Evolutionary conservation across 1,140 invertebrate species (phyloP).

Genomic region (Holotrichia oblita): DNA sequence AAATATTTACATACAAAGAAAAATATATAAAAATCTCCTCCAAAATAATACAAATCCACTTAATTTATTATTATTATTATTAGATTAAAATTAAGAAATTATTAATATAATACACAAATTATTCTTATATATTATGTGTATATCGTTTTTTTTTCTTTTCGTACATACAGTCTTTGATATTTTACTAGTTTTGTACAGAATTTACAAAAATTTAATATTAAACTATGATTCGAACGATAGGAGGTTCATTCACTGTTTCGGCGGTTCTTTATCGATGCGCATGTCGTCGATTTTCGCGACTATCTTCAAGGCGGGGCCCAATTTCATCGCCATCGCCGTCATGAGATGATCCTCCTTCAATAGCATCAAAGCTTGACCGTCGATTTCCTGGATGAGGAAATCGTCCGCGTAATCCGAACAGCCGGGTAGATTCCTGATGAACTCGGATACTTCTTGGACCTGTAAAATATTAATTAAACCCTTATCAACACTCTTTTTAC

Average conservation of each 20-base stretch:
- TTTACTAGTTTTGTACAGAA: slow-evolving; percentile 30
- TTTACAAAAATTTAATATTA: slow-evolving; percentile 33
- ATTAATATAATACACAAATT: background rate
- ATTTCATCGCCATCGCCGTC: slow-evolving; percentile 92
- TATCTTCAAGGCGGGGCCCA: slow-evolving; percentile 95
- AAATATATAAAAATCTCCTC: too few species aligned
- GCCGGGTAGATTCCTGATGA: slow-evolving; percentile 86
- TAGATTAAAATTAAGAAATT: too few species aligned
- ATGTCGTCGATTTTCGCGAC: slow-evolving; percentile 86
- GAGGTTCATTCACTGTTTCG: slow-evolving; percentile 50
- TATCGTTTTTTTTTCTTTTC: too few species aligned
- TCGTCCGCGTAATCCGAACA: slow-evolving; percentile 95
- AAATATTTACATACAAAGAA: too few species aligned
- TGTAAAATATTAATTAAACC: slow-evolving; percentile 56
- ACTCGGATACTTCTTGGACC: slow-evolving; percentile 83
- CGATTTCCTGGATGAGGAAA: slow-evolving; percentile 94
- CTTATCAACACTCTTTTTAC: too few species aligned
- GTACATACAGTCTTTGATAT: slow-evolving; percentile 28
- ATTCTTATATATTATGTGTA: slow-evolving; percentile 10
- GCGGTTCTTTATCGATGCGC: slow-evolving; percentile 67
- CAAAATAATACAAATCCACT: too few species aligned
- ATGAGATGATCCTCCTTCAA: slow-evolving; percentile 96
- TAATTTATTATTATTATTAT: too few species aligned
- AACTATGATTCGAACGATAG: slow-evolving; percentile 1
- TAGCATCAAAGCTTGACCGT: slow-evolving; percentile 92